These are phyloP conservation scores for Elmis aenea DNA, from an alignment of 2,888 invertebrate genomes.

Conservation along the genomic window DNA sequence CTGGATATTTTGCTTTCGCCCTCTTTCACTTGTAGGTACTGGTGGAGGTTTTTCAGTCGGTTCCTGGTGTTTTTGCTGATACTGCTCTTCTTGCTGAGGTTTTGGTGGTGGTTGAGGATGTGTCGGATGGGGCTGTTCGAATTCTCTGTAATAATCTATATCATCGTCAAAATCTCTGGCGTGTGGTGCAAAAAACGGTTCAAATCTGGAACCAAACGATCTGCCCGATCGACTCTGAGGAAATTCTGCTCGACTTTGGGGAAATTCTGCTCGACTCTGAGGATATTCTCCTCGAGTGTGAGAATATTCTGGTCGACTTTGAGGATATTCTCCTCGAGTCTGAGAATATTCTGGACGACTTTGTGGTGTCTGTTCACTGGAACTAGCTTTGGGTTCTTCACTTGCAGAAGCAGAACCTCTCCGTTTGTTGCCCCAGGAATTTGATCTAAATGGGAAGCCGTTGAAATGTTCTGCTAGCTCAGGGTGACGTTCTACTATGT, in stretches of 20 bases:
- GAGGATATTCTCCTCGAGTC: no score
- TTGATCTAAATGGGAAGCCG: conserved; percentile 39
- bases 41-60: conserved; percentile 28
- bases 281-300: no score
- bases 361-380: no score
- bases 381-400: conserved; percentile 46
- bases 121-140: conserved; percentile 40
- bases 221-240: conserved; percentile 46
- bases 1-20: conserved; percentile 34
- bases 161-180: conserved; percentile 20
- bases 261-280: no score
- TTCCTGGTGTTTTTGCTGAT: conserved; percentile 33
- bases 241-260: conserved; percentile 35
- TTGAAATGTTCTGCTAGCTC: conserved; percentile 62
- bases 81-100: conserved; percentile 6
- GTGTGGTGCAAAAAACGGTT: conserved; percentile 39
- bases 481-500: conserved; percentile 67
- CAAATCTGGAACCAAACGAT: conserved; percentile 44
- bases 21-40: conserved; percentile 32
- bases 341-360: no score
- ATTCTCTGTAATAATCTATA: conserved; percentile 13
- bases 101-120: conserved; percentile 43
- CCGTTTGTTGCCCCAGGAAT: conserved; percentile 44
- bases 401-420: conserved; percentile 48
- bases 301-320: no score